A percentile compares a stretch with the other conserved stretches of the same genome.
These are phyloP conservation scores for Chrysocyon brachyurus DNA, from an alignment of 2,797 vertebrate species.

Conservation along the genomic window DNA sequence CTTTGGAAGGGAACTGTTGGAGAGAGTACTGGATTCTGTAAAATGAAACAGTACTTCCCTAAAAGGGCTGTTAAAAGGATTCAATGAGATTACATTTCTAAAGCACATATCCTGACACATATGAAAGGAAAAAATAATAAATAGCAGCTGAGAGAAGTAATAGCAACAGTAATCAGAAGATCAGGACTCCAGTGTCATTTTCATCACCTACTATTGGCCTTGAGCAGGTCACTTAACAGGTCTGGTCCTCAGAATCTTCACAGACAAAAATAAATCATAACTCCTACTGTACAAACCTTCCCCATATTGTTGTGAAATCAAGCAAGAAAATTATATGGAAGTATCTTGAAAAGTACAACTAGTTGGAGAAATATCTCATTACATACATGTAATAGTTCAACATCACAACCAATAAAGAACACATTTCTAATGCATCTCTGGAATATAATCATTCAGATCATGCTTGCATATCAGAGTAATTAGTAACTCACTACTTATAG, in stretches of 20 bases:
- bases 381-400: slow-evolving; percentile 6
- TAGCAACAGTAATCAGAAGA: neutral
- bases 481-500: neutral
- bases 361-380: slow-evolving; percentile 16
- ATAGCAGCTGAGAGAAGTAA: neutral
- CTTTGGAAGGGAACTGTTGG: neutral
- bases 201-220: neutral
- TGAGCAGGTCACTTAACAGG: neutral
- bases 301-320: slow-evolving; percentile 4
- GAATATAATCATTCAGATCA: neutral
- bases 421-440: slow-evolving; percentile 18
- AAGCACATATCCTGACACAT: neutral
- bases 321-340: neutral
- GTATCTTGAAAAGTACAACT: neutral
- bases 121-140: neutral
- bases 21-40: neutral
- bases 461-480: neutral
- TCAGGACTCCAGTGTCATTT: neutral
- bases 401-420: neutral
- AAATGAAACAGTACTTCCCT: neutral
- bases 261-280: neutral
- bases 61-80: neutral
- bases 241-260: neutral
- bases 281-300: neutral
- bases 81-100: neutral